phyloP scores from a whole-genome alignment of 2,797 vertebrate species.

The Epinephelus coioides region DNA sequence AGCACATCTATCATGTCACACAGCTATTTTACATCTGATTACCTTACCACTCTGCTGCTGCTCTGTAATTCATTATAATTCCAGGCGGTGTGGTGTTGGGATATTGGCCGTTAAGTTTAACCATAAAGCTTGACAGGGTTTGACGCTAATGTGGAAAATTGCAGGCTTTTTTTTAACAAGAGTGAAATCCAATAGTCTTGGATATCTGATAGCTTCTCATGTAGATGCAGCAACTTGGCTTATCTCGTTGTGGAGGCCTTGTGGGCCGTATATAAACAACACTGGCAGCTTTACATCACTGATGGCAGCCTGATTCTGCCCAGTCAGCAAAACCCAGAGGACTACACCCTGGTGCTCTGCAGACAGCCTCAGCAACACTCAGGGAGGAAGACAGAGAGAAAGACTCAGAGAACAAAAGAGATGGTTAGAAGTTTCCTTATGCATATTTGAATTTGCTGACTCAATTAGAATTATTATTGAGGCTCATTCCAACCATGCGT shows the following conservation, averaged over 20 bases:
- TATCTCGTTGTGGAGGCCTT: slow-evolving; percentile 42
- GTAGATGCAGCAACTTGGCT: slow-evolving; percentile 61
- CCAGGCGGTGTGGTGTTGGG: neutral
- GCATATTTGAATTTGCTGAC: slow-evolving; percentile 18
- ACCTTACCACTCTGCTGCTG: slow-evolving; percentile 8
- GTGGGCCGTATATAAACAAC: slow-evolving; percentile 64
- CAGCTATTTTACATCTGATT: slow-evolving; percentile 37
- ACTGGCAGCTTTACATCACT: slow-evolving; percentile 64
- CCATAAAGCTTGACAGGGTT: slow-evolving; percentile 34
- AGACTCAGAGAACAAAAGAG: slow-evolving; percentile 4
- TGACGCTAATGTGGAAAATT: slow-evolving; percentile 24
- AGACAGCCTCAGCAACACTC: slow-evolving; percentile 32
- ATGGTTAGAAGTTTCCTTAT: slow-evolving; percentile 8
- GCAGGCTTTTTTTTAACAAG: slow-evolving; percentile 32
- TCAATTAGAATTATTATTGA: neutral
- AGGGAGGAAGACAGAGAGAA: slow-evolving; percentile 10
- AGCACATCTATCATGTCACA: slow-evolving; percentile 17
- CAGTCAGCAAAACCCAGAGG: slow-evolving; percentile 59
- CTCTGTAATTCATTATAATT: slow-evolving; percentile 35
- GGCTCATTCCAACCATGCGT: neutral
- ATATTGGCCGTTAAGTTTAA: slow-evolving; percentile 27
- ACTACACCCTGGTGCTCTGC: slow-evolving; percentile 25
- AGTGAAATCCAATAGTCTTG: slow-evolving; percentile 56
- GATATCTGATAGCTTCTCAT: slow-evolving; percentile 59
- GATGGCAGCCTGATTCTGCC: slow-evolving; percentile 51